These are phyloP conservation scores for Myiozetetes cayanensis DNA, from an alignment of 2,113 vertebrate species.

Conservation along the genomic window DNA sequence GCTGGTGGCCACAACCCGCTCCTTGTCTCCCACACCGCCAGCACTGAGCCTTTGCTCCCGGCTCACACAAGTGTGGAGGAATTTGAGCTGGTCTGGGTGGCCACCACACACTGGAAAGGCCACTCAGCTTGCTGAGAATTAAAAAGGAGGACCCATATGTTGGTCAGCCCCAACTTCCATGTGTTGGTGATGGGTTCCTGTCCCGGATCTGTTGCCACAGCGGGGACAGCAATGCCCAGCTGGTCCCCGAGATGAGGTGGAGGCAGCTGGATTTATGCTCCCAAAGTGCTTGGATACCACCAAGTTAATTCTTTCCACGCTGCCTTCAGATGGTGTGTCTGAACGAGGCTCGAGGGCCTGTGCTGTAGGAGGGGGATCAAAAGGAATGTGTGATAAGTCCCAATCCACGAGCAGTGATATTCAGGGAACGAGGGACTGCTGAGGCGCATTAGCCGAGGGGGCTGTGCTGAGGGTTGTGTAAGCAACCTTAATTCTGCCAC, in stretches of 20 bases:
- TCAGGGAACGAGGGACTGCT: neutral
- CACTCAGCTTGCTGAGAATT: neutral
- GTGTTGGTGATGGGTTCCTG: neutral
- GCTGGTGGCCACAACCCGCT: neutral
- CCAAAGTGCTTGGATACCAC: neutral
- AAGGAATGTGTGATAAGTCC: neutral
- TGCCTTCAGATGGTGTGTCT: neutral
- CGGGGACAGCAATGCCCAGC: accelerated
- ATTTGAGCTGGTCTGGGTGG: neutral
- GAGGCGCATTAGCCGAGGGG: neutral
- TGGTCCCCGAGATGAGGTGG: neutral
- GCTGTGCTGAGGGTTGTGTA: neutral
- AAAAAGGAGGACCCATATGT: accelerated
- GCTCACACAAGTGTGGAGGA: neutral
- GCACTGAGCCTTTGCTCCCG: neutral
- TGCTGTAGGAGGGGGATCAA: neutral
- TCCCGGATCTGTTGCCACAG: accelerated
- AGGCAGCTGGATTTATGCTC: neutral
- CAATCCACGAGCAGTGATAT: neutral
- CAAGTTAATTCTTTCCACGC: neutral
- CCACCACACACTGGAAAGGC: neutral
- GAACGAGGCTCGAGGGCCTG: neutral
- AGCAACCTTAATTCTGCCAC: neutral
- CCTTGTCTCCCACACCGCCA: neutral
- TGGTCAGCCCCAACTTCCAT: neutral